Conservation (phyloP, 1,140 invertebrate species). For the Patella vulgata region DNA sequence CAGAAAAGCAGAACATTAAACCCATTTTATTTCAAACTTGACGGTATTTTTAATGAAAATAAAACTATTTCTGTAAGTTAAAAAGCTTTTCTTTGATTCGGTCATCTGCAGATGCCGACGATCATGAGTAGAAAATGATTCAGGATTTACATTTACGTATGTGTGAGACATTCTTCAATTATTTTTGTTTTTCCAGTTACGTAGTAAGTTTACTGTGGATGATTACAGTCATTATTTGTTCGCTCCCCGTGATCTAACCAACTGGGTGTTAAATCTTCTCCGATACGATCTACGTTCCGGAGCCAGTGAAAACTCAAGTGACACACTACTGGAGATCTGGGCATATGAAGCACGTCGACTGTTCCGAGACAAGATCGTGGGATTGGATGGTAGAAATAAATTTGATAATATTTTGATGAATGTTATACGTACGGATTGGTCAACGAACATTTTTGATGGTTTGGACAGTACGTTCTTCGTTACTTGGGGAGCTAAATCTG, state of each 20-base stretch:
- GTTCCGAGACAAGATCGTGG: slow-evolving; percentile 82
- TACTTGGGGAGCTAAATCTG: slow-evolving; percentile 64
- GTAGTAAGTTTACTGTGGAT: slow-evolving; percentile 72
- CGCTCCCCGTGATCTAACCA: slow-evolving; percentile 76
- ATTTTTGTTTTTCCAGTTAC: slow-evolving; percentile 65
- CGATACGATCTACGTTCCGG: slow-evolving; percentile 59
- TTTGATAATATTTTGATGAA: slow-evolving; percentile 75
- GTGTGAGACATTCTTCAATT: too few species aligned
- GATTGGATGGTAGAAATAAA: slow-evolving; percentile 74
- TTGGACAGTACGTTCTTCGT: slow-evolving; percentile 68
- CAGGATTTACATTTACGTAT: too few species aligned
- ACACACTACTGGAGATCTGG: slow-evolving; percentile 72
- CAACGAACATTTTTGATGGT: slow-evolving; percentile 64
- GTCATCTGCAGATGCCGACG: too few species aligned
- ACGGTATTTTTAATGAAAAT: too few species aligned
- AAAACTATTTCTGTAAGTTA: too few species aligned
- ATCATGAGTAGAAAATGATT: too few species aligned
- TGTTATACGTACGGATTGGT: slow-evolving; percentile 70
- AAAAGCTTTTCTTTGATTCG: too few species aligned
- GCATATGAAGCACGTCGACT: slow-evolving; percentile 80
- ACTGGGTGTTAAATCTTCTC: slow-evolving; percentile 77
- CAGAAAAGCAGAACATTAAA: too few species aligned
- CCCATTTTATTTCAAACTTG: too few species aligned
- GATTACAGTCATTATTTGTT: slow-evolving; percentile 76
- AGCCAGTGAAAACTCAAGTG: slow-evolving; percentile 53